Base-by-base conservation (phyloP, 23 tunicate genomes). In the Trididemnum miniatum region DNA sequence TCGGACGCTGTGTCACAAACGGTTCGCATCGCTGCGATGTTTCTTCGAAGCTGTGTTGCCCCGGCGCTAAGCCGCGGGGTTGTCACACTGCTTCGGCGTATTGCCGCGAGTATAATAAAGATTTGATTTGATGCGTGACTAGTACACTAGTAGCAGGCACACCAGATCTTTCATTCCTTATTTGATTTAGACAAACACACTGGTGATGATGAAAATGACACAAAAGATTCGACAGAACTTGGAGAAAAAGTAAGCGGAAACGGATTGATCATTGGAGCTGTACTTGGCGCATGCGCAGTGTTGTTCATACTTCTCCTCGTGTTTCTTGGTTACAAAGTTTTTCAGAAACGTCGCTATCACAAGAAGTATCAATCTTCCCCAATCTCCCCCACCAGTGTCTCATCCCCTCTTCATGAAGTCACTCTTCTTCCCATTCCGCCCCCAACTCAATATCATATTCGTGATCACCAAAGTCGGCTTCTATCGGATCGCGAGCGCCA, bases 351-450 rank as follows among this genome's bases (percentile, higher is more conserved):
- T 18, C 88, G 86, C 31, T 78, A 83, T 80, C 69, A 88, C 84
- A 92, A 92, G 86, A 92, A 92, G 76, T 92, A 92, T 82, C 97
- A 87, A 64, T 87, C 91, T 12, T 86, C 97, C 15, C 77, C 89
- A n/a, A 87, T 92, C 22, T 76, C 81, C 66, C 87, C 97, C 33
- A 86, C 86, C 36, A 77, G 92, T 20, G 84, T 81, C 30, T 22
- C 90, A 4, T 69, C 88, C 26, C 91, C 97, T 23, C 72, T 87
- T 57, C 83, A 90, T 18, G 92, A 92, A 79, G 97, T 92, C 72
- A 92, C 97, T 1, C 85, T 92, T 20, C 88, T 92, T 57, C 97
- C 91, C 77, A 87, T 92, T 51, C 34, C 86, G 34, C 71, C 85
- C 12, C 72, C 65, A 28, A 34, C 59, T 35, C 79, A 39, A 20